Conservation (phyloP, 2,888 invertebrate species). For the Caenorhabditis becei region DNA sequence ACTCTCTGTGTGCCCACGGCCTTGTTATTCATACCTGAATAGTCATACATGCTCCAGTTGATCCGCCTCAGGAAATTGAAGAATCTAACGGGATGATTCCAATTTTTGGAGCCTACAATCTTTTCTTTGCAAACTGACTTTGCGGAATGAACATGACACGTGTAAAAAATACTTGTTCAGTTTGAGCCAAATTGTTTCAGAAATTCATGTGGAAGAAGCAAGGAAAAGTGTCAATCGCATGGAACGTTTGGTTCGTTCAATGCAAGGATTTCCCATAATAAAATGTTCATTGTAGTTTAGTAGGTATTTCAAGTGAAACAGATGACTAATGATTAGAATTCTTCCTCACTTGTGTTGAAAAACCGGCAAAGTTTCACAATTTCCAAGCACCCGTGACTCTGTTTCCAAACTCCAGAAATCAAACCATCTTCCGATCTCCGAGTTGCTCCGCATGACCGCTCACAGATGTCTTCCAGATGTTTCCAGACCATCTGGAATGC, state of each 20-base stretch:
- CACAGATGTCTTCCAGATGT: slow-evolving; percentile 27
- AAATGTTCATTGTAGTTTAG: slow-evolving; percentile 18
- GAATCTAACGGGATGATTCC: background rate
- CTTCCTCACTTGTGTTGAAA: too few species aligned
- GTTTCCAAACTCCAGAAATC: background rate
- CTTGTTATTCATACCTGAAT: background rate
- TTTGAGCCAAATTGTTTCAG: too few species aligned
- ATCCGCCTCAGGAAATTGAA: background rate
- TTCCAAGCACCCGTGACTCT: too few species aligned
- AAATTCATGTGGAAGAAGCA: slow-evolving; percentile 40
- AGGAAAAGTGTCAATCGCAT: slow-evolving; percentile 58
- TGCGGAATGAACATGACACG: slow-evolving; percentile 38
- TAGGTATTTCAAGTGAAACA: too few species aligned
- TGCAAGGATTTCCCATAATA: slow-evolving; percentile 46
- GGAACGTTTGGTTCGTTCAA: slow-evolving; percentile 64
- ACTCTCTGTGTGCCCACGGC: background rate
- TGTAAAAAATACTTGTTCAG: background rate
- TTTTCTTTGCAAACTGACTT: slow-evolving; percentile 18
- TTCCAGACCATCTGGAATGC: background rate
- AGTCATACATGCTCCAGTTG: slow-evolving; percentile 6
- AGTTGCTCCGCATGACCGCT: background rate
- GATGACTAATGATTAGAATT: too few species aligned
- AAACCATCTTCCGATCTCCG: background rate
- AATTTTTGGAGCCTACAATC: background rate
- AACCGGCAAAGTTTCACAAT: too few species aligned